These are phyloP conservation scores for Rhizomys pruinosus DNA, from an alignment of 2,113 vertebrate genomes.

Conservation along the genomic window DNA sequence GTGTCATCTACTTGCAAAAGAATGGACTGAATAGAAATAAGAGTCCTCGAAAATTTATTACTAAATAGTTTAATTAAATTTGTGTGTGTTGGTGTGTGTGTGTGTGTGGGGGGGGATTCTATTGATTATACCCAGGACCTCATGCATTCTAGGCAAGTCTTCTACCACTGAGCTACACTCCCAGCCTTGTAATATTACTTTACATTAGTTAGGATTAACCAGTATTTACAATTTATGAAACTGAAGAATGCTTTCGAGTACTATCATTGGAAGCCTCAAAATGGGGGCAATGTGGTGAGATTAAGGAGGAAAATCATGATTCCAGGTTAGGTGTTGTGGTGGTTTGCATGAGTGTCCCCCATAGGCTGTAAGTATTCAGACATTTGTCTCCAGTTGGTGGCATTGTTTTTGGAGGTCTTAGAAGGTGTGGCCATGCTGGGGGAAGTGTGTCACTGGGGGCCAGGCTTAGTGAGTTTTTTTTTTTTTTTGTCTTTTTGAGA, in stretches of 20 bases:
- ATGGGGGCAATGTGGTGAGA: neutral
- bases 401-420: too few relatives aligned
- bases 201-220: neutral
- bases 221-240: slow-evolving; percentile 30
- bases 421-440: too few relatives aligned
- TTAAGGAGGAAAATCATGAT: neutral
- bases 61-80: neutral
- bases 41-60: neutral
- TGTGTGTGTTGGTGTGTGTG: neutral
- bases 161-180: neutral
- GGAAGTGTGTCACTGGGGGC: too few relatives aligned
- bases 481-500: too few relatives aligned
- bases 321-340: too few relatives aligned
- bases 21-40: neutral
- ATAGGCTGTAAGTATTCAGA: too few relatives aligned
- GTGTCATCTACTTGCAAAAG: neutral
- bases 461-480: too few relatives aligned
- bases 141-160: too few relatives aligned
- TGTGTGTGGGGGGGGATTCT: neutral
- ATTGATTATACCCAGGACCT: neutral
- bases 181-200: neutral
- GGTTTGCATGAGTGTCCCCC: too few relatives aligned
- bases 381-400: too few relatives aligned
- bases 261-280: neutral
- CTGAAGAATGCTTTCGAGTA: neutral